Conservation (phyloP, 1,140 invertebrate genomes). For the Drosophila kohkoa region DNA sequence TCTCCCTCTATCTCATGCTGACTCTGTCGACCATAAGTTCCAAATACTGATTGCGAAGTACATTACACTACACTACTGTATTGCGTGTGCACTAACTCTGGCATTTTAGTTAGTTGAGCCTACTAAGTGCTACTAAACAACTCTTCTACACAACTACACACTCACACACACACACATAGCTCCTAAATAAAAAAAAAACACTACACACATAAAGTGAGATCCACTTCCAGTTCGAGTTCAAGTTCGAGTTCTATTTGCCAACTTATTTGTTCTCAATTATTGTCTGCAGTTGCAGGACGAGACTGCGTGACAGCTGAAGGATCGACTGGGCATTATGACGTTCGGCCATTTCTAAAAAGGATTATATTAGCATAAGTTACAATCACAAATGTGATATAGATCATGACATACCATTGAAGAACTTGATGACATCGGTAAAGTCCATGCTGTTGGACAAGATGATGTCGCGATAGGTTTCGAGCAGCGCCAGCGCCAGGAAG, state of each 20-base stretch:
- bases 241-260: conserved; percentile 6
- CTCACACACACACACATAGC: conserved; percentile 6
- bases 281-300: conserved; percentile 95
- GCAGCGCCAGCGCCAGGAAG: conserved; percentile 95
- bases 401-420: conserved; percentile 94
- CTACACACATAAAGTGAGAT: conserved; percentile 7
- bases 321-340: conserved; percentile 94
- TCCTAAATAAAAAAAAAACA: background rate
- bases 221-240: background rate
- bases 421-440: conserved; percentile 99
- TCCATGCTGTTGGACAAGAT: conserved; percentile 98
- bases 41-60: conserved; percentile 71
- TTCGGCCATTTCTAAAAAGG: conserved; percentile 96
- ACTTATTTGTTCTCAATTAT: conserved; percentile 94
- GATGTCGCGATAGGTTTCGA: conserved; percentile 97
- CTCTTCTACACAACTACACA: conserved; percentile 6
- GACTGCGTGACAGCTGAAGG: conserved; percentile 91
- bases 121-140: conserved; percentile 26
- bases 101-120: conserved; percentile 27
- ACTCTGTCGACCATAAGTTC: conserved; percentile 43
- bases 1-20: background rate
- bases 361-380: conserved; percentile 96
- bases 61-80: conserved; percentile 20
- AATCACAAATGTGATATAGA: conserved; percentile 92
- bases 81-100: conserved; percentile 13